Percentiles rank a stretch among this genome's conserved stretches.
Conservation (phyloP, 2,797 vertebrate genomes). For the Melopsittacus undulatus region DNA sequence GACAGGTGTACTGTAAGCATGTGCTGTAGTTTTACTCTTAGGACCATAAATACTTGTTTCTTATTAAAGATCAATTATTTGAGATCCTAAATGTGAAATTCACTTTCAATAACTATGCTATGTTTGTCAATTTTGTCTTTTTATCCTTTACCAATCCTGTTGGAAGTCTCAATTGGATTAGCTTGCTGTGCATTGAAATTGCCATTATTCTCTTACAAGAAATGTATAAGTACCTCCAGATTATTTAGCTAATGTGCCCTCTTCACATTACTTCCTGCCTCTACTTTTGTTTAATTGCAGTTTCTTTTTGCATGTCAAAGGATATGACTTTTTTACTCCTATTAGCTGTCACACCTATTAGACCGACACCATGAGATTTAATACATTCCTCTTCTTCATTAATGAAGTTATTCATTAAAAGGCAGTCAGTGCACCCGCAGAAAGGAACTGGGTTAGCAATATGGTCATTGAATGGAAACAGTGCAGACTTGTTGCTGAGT, state of each 20-base stretch:
- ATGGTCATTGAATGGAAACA: not conserved
- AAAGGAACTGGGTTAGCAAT: not conserved
- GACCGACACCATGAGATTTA: not conserved
- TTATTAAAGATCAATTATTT: not conserved
- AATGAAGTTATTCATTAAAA: conserved; percentile 12
- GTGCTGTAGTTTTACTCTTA: not conserved
- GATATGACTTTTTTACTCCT: not conserved
- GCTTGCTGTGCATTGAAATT: not conserved
- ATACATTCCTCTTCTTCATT: conserved; percentile 1
- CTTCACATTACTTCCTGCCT: not conserved
- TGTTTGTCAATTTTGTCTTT: not conserved
- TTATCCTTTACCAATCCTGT: not conserved
- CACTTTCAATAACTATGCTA: not conserved
- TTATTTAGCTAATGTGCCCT: not conserved
- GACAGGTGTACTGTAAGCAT: not conserved
- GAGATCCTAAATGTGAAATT: not conserved
- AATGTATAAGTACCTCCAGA: not conserved
- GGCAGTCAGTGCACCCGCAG: not conserved
- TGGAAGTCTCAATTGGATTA: not conserved
- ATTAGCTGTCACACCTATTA: not conserved
- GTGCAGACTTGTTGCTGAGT: not conserved
- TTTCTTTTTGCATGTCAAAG: not conserved
- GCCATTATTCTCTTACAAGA: not conserved
- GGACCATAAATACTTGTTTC: not conserved
- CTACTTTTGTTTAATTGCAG: not conserved